Conservation (phyloP, 2,797 vertebrate genomes). For the Tauraco hartlaubi region DNA sequence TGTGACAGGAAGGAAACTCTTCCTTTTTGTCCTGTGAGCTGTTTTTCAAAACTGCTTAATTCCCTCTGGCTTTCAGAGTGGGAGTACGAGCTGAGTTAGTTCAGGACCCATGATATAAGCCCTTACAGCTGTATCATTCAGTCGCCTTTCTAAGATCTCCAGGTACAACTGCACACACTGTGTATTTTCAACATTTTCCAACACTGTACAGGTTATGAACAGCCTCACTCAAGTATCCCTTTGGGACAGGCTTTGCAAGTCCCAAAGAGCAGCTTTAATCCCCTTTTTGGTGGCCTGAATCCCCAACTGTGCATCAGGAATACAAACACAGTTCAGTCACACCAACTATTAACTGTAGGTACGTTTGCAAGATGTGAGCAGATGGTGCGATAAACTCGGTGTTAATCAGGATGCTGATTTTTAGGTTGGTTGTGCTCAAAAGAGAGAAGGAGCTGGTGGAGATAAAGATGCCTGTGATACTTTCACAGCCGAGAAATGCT, state of each 20-base stretch:
- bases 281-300: background rate
- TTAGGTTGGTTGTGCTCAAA: background rate
- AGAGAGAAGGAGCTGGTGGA: background rate
- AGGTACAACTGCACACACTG: rapidly evolving
- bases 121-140: background rate
- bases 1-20: background rate
- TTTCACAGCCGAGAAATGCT: background rate
- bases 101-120: background rate
- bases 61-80: background rate
- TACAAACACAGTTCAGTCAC: background rate
- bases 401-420: background rate
- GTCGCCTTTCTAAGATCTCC: background rate
- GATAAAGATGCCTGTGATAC: background rate
- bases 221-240: background rate
- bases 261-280: background rate
- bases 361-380: background rate
- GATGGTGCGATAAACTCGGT: background rate
- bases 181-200: background rate
- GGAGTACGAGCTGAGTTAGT: background rate
- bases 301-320: background rate
- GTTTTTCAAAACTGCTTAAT: background rate
- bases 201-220: background rate
- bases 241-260: background rate
- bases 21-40: background rate
- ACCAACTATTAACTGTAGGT: background rate